Evolutionary conservation across 2,888 invertebrate genomes (phyloP), one percentile per base, ranked within the genome.

Genomic region (Synergus itoensis): DNA sequence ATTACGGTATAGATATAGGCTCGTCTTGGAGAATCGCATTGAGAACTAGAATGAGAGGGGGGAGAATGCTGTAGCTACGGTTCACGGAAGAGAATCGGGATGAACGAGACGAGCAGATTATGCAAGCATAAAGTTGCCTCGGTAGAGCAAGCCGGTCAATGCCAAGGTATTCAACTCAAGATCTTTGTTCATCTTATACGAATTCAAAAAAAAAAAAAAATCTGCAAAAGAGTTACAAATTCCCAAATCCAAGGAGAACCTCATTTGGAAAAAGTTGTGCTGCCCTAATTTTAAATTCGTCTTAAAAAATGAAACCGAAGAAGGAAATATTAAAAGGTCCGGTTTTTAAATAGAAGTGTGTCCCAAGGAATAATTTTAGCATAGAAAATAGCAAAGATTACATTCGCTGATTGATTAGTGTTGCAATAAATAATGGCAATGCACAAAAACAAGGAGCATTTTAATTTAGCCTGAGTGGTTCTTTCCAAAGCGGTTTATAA

Each of bases 61-160:
- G 53, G 67, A 65, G 78, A 67, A 69, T 76, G 76, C 63, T 79
- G 78, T 77, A 82, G 80, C 81, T 21, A 28, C 12, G 45, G 69
- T 41, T 67, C 67, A 67, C 67, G 67, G 67, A 43, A 67, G 82
- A 76, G 80, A 81, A 84, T 86, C 86, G 87, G 88, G 90, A 91
- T 89, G 90, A 91, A 90, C 90, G 89, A 89, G 91, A 91, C 90
- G 91, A 90, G 89, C 89, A 83, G 86, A 88, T 90, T 90, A 90
- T 89, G 90, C 89, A 90, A 91, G 89, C 88, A 84, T 83, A 28
- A 85, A 87, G 85, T 85, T 84, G 82, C 89, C 89, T 88, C 89
- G 87, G 85, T 87, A 87, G 84, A 86, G 87, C 90, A 89, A 90
- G 87, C 92, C 91, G 91, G 92, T 91, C 91, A 92, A 91, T 92